A percentile compares a stretch with the other conserved stretches of the same genome.
Evolutionary conservation across 53 echinoderm and acorn worm species (phyloP).

Genomic region (Crossaster papposus): DNA sequence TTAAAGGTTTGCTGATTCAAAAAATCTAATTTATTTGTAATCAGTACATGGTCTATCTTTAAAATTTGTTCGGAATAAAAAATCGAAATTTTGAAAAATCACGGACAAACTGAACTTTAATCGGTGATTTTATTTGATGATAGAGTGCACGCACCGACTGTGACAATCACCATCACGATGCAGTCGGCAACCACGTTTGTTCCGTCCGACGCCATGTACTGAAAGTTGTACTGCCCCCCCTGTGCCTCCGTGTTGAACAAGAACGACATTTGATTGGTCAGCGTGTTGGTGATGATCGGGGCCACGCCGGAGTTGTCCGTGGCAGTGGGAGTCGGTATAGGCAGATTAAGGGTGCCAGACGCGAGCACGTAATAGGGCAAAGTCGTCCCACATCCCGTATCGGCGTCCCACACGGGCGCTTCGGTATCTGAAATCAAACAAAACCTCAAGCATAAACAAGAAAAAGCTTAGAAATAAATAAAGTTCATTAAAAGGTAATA

Average conservation of each 20-base stretch:
- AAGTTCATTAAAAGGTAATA: too few species aligned
- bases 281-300: constrained; percentile 49
- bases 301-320: constrained; percentile 65
- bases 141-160: constrained; percentile 24
- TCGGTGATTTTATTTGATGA: not conserved
- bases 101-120: too few species aligned
- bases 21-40: too few species aligned
- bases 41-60: too few species aligned
- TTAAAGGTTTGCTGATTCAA: too few species aligned
- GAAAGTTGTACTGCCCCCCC: constrained; percentile 43
- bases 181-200: constrained; percentile 29
- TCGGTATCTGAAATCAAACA: constrained; percentile 58
- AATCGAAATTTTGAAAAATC: too few species aligned
- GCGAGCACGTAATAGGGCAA: constrained; percentile 22
- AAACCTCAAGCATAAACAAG: not conserved
- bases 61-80: too few species aligned
- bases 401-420: constrained; percentile 40
- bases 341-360: constrained; percentile 22
- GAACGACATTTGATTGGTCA: not conserved
- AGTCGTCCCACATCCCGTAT: constrained; percentile 44
- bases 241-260: not conserved
- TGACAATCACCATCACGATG: constrained; percentile 35
- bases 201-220: constrained; percentile 60
- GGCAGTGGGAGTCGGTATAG: constrained; percentile 39
- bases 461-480: not conserved